Evolutionary conservation across 2,797 vertebrate species (phyloP).

Genomic region (Ptychobarbus kaznakovi): DNA sequence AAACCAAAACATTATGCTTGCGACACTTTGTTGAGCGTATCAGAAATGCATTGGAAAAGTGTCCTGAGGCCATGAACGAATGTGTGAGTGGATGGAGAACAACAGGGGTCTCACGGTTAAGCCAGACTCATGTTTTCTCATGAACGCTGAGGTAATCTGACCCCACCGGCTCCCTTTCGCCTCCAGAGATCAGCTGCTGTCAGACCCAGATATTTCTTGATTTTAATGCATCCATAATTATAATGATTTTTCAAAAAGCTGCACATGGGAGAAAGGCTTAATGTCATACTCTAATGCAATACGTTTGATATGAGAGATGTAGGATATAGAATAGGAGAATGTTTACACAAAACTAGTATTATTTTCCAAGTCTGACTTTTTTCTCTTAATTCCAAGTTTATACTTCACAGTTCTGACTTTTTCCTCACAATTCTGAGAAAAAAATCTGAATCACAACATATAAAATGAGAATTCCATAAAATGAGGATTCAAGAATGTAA

Average conservation of each 20-base stretch:
- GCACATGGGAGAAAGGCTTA: neutral
- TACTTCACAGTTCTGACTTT: neutral
- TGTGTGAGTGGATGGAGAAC: slow-evolving; percentile 4
- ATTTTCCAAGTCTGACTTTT: neutral
- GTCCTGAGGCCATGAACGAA: neutral
- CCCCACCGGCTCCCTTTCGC: neutral
- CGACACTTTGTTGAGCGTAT: neutral
- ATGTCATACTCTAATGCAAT: neutral
- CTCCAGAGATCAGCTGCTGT: slow-evolving; percentile 34
- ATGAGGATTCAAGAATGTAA: too few relatives aligned
- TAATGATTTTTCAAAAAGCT: slow-evolving; percentile 13
- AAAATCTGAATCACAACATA: neutral
- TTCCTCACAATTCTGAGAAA: neutral
- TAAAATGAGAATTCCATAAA: too few relatives aligned
- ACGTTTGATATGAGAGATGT: neutral
- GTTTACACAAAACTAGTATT: neutral
- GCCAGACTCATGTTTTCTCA: slow-evolving; percentile 24
- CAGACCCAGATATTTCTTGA: slow-evolving; percentile 22
- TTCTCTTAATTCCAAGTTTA: neutral
- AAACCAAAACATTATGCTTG: slow-evolving; percentile 15
- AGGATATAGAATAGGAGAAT: neutral
- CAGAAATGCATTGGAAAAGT: slow-evolving; percentile 9
- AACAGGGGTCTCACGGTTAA: neutral
- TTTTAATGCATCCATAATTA: slow-evolving; percentile 42
- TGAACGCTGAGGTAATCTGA: slow-evolving; percentile 37